These are phyloP conservation scores for Momotus momota DNA, from an alignment of 2,797 vertebrate genomes.

Conservation along the genomic window DNA sequence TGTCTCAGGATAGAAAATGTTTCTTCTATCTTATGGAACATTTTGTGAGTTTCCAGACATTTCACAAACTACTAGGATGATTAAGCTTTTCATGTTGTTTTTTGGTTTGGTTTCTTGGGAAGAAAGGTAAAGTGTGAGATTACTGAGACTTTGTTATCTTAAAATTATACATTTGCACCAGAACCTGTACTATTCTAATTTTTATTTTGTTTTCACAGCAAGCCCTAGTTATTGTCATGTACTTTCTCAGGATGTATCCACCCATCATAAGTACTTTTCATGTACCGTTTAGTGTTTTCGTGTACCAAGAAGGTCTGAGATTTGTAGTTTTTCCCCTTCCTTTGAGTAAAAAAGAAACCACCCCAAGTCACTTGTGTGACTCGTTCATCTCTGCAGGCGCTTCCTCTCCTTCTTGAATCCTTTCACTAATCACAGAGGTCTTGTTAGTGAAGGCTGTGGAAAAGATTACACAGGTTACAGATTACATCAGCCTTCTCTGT, in stretches of 20 bases:
- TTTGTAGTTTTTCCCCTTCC: too few relatives aligned
- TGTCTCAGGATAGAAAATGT: background rate
- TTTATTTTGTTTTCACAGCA: background rate
- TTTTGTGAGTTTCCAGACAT: background rate
- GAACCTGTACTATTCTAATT: background rate
- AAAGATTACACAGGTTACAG: background rate
- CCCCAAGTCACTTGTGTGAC: background rate
- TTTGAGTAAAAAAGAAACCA: background rate
- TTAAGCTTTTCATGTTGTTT: background rate
- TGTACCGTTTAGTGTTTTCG: too few relatives aligned
- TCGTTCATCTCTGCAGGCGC: background rate
- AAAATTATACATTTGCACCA: background rate
- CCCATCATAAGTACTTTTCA: background rate
- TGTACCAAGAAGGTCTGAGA: too few relatives aligned
- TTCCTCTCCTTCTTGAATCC: background rate
- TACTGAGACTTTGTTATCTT: background rate
- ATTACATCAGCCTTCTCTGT: background rate
- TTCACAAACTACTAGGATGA: background rate
- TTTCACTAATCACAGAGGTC: background rate
- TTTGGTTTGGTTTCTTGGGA: background rate
- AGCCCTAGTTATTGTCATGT: too few relatives aligned
- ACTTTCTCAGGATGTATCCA: too few relatives aligned
- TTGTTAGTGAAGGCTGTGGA: background rate
- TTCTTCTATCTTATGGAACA: background rate
- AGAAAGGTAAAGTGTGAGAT: background rate